phyloP scores from a whole-genome alignment of 2,797 vertebrate genomes.

The Masticophis lateralis region DNA sequence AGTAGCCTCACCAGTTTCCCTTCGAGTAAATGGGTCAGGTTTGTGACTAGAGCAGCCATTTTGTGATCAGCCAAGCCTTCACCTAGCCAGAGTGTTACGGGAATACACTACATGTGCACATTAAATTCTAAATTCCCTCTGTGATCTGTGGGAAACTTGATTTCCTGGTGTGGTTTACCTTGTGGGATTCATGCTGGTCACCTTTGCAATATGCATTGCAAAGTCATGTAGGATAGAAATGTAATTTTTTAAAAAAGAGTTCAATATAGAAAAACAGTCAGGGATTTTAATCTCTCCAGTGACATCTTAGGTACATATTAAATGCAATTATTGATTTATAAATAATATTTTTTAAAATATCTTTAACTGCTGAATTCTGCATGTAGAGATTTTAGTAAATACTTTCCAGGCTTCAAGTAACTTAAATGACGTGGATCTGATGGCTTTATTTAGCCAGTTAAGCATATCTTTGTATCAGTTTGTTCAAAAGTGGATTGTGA shows the following conservation, averaged over 20 bases:
- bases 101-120: not conserved
- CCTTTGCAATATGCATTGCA: not conserved
- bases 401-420: slow-evolving; percentile 33
- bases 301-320: slow-evolving; percentile 26
- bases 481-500: slow-evolving; percentile 65
- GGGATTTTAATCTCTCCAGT: slow-evolving; percentile 26
- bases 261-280: not conserved
- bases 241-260: not conserved
- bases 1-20: not conserved
- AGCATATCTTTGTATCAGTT: slow-evolving; percentile 69
- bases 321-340: not conserved
- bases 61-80: not conserved
- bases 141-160: not conserved
- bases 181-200: not conserved
- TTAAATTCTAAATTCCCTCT: not conserved
- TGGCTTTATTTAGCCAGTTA: slow-evolving; percentile 72
- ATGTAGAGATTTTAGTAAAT: slow-evolving; percentile 41
- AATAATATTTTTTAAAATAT: not conserved
- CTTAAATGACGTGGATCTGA: slow-evolving; percentile 47
- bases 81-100: not conserved
- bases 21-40: not conserved
- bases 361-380: not conserved
- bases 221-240: not conserved
- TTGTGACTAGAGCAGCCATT: not conserved
- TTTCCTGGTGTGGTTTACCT: not conserved